Conservation (phyloP, 2,888 invertebrate species). For the Andrena bucephala region DNA sequence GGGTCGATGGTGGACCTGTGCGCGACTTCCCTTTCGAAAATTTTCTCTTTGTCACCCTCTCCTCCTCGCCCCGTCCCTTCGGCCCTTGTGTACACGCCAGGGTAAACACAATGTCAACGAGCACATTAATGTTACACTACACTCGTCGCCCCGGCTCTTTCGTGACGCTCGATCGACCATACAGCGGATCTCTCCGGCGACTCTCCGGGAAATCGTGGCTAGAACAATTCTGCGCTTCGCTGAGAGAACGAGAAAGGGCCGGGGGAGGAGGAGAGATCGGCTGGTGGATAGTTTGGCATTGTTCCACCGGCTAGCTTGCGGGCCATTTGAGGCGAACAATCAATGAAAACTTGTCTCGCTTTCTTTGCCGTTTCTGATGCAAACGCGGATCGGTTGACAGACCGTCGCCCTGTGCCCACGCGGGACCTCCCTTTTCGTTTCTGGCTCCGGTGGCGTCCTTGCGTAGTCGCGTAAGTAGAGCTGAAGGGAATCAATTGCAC, state of each 20-base stretch:
- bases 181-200: constrained; percentile 33
- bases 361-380: constrained; percentile 19
- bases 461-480: background rate
- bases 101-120: constrained; percentile 76
- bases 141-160: constrained; percentile 55
- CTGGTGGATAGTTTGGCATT: constrained; percentile 61
- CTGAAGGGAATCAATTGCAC: constrained; percentile 14
- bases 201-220: constrained; percentile 48
- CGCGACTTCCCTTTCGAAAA: constrained; percentile 65
- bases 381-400: background rate
- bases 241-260: constrained; percentile 9
- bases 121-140: constrained; percentile 72
- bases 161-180: constrained; percentile 59
- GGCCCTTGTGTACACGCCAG: constrained; percentile 68
- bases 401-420: background rate
- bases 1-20: constrained; percentile 60
- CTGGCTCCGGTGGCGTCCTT: background rate
- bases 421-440: background rate
- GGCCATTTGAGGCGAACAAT: constrained; percentile 52
- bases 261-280: constrained; percentile 53
- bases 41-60: constrained; percentile 43
- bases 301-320: constrained; percentile 53
- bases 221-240: constrained; percentile 50
- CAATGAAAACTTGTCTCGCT: constrained; percentile 47
- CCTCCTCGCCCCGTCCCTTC: constrained; percentile 25